Evolutionary conservation across 2,888 invertebrate species (phyloP), one percentile per base, ranked within the genome.

Genomic region (Cosmia pyralina): DNA sequence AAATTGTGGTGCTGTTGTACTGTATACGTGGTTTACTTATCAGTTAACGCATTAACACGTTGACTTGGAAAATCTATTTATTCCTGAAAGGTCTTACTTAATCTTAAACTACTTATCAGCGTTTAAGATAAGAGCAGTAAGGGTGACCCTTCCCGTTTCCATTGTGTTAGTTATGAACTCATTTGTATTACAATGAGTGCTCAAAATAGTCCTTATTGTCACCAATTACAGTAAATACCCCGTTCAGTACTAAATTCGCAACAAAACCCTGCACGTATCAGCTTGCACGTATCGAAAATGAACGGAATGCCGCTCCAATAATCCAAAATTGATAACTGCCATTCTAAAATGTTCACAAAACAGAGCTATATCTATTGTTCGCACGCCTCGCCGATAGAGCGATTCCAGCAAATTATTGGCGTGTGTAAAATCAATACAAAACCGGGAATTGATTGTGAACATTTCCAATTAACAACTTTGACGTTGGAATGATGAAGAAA

Each of bases 381-480:
- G 58, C 70, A 65, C 55, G 71, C 59, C 67, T 72, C 79, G 62
- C n/a, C 68, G 63, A 79, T 85, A 69, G 70, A 82, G 62, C 83
- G 52, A 75, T 72, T 60, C 59, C 55, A 60, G 71, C 52, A 72
- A 84, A 84, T 81, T 77, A 84, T 75, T 74, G 77, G 82, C 72
- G 71, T 81, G 68, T 79, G 52, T 73, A 75, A 77, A 86, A 79
- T 78, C 85, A 75, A 81, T 77, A 81, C 80, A 82, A 77, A 78
- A 79, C 71, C 69, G 69, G 59, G 68, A 85, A 85, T 70, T 77
- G 75, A 79, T 77, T 82, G 76, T 82, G 77, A 82, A 85, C 78
- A 85, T 77, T 85, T 86, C 73, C 85, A 86, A 85, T 85, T 85
- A 86, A 78, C 72, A 80, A 79, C 69, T 85, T 75, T 63, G 73